Percentiles rank a stretch among this genome's conserved stretches.
Evolutionary conservation across 2,113 vertebrate species (phyloP).

Genomic region (Hymenochirus boettgeri): DNA sequence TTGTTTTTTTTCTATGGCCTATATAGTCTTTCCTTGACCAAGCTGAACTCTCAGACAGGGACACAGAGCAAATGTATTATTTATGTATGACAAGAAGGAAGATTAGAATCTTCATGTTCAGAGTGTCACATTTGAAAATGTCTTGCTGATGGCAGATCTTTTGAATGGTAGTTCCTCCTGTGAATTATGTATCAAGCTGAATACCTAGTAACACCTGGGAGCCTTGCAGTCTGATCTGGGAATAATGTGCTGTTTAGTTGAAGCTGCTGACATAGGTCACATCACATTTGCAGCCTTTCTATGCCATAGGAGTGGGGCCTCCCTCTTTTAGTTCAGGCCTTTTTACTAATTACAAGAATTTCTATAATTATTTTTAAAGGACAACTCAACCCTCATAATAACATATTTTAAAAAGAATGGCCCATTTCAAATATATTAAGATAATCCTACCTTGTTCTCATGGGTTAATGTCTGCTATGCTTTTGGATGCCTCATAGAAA

Average conservation of each 20-base stretch:
- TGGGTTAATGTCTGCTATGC: no score
- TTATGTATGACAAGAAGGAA: constrained; percentile 39
- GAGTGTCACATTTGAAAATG: constrained; percentile 37
- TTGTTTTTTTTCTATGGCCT: no score
- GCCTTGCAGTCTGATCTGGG: not conserved
- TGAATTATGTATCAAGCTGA: constrained; percentile 26
- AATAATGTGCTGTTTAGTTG: not conserved
- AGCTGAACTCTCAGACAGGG: constrained; percentile 17
- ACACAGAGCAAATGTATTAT: constrained; percentile 28
- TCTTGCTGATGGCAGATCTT: constrained; percentile 26
- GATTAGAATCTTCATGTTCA: constrained; percentile 38
- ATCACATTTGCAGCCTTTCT: not conserved
- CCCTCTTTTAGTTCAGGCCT: not conserved
- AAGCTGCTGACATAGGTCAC: not conserved
- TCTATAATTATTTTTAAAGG: no score
- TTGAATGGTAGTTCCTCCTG: constrained; percentile 34
- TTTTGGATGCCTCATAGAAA: no score
- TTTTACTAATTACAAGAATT: not conserved
- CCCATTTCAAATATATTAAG: no score
- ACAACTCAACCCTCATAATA: no score
- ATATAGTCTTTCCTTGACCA: constrained; percentile 24
- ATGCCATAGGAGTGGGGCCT: not conserved
- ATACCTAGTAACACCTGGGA: constrained; percentile 7
- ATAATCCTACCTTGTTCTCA: no score
- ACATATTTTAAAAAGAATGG: no score